phyloP scores from a whole-genome alignment of 1,140 invertebrate genomes.

The Drosophila sp. region DNA sequence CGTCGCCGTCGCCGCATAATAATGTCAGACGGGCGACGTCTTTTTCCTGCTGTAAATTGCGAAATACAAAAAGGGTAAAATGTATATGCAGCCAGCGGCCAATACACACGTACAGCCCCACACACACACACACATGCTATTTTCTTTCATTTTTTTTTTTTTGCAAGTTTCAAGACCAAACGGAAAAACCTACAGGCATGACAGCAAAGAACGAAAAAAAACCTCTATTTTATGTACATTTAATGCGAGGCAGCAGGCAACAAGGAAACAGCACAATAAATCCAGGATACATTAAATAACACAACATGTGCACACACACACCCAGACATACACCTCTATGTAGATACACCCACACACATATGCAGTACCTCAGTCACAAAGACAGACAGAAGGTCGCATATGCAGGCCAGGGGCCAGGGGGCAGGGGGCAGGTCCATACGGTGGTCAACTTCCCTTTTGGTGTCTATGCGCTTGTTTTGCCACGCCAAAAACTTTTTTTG shows the following conservation, averaged over 20 bases:
- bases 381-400: slow-evolving; percentile 49
- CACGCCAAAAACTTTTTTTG: slow-evolving; percentile 50
- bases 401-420: slow-evolving; percentile 32
- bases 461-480: slow-evolving; percentile 63
- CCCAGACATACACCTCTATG: background rate
- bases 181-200: slow-evolving; percentile 56
- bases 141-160: slow-evolving; percentile 44
- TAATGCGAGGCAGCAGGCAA: slow-evolving; percentile 71
- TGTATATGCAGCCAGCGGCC: slow-evolving; percentile 53
- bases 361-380: slow-evolving; percentile 29
- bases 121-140: slow-evolving; percentile 47
- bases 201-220: slow-evolving; percentile 31
- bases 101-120: slow-evolving; percentile 34
- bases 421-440: background rate
- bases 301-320: slow-evolving; percentile 38
- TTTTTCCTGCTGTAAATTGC: slow-evolving; percentile 76
- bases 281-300: slow-evolving; percentile 81
- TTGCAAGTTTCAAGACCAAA: slow-evolving; percentile 77
- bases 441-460: slow-evolving; percentile 74
- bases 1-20: slow-evolving; percentile 75
- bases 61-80: slow-evolving; percentile 39
- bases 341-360: background rate
- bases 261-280: slow-evolving; percentile 79
- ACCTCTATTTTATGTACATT: slow-evolving; percentile 68
- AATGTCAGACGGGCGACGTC: slow-evolving; percentile 79